Evolutionary conservation across 1,140 invertebrate species (phyloP), one percentile per base, ranked within the genome.

Genomic region (Eumaeus atala): DNA sequence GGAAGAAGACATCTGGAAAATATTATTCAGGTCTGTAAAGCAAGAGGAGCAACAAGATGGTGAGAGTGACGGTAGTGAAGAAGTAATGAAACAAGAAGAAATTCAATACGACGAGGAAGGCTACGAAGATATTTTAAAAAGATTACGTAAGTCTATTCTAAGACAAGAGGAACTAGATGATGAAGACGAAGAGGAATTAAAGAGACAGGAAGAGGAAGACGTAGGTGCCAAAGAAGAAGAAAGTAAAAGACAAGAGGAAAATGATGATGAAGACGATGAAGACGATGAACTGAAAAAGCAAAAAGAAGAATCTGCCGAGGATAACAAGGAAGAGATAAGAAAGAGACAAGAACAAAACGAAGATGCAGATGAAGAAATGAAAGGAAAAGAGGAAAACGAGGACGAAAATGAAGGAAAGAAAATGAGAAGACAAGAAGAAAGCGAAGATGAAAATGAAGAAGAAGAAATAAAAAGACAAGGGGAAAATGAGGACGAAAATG

Each of bases 201-300:
- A 11, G 38, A 50, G 35, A 17, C 47, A 3, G 21, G 28, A 59
- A 37, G 56, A 49, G 0, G 58, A 59, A 35, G 51, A 63, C 9
- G 59, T 48, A 9, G 54, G 54, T 48, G n/a, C n/a, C 53, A 56
- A 2, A 14, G 12, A 3, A 6, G 9, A 35, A 36, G 57, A 50
- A 49, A 54, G 11, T n/a, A n/a, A n/a, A n/a, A n/a, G n/a, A n/a
- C n/a, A 58, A 61, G 28, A 62, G 38, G n/a, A 40, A 40, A n/a
- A 64, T 42, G 62, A 65, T 16, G 56, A 54, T n/a, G 66, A 65
- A 8, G 59, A 51, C 9, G 53, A 62, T 34, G 50, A 51, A 28
- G 58, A 61, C 0, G 56, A n/a, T n/a, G n/a, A 64, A 58, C 33
- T 28, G 10, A 47, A 47, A 37, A n/a, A n/a, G n/a, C n/a, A n/a